A percentile compares a stretch with the other conserved stretches of the same genome.
phyloP scores from a whole-genome alignment of 2,113 vertebrate genomes.

The Chauna torquata region DNA sequence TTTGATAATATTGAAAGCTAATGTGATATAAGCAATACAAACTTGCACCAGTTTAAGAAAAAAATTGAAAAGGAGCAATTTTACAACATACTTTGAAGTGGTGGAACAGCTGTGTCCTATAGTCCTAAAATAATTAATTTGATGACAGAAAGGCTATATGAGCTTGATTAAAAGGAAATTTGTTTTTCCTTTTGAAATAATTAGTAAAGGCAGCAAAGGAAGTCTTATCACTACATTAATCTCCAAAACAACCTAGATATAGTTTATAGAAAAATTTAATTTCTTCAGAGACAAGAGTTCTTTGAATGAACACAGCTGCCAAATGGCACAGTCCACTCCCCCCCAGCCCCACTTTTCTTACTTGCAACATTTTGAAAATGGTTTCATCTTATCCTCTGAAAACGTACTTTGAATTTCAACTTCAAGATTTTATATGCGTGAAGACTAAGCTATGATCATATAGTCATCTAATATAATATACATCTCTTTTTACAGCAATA shows the following conservation, averaged over 20 bases:
- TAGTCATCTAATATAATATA: background rate
- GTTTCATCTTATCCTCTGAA: background rate
- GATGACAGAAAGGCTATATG: background rate
- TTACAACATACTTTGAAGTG: background rate
- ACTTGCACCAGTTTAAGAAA: background rate
- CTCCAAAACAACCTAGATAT: background rate
- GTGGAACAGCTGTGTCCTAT: background rate
- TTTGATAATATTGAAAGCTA: background rate
- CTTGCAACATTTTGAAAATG: background rate
- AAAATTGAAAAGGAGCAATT: background rate
- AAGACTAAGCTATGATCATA: background rate
- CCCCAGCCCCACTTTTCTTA: background rate
- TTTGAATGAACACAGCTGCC: background rate
- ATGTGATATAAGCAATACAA: background rate
- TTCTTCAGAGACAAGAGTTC: background rate
- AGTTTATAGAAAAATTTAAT: background rate
- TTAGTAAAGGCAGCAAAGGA: background rate
- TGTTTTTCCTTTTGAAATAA: slow-evolving; percentile 25
- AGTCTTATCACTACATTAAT: background rate
- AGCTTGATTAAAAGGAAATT: slow-evolving; percentile 11
- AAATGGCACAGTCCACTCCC: background rate
- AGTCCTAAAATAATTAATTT: background rate
- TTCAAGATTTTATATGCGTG: background rate
- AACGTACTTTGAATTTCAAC: background rate
- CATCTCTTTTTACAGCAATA: background rate